phyloP scores from a whole-genome alignment of 64 coral and sea anemone species.

The Stylophora pistillata region DNA sequence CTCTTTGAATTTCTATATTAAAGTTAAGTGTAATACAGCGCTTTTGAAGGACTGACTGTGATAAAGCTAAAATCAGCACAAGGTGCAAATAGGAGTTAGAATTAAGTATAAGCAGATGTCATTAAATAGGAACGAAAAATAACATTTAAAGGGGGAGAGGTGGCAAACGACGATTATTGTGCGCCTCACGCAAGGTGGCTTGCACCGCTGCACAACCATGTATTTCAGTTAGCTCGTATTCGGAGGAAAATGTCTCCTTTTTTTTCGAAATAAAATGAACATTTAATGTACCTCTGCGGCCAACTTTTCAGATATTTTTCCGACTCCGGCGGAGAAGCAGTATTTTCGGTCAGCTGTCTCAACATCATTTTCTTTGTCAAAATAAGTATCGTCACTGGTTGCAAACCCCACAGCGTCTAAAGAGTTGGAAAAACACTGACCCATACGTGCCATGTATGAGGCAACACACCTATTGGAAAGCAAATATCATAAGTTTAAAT shows the following conservation, averaged over 20 bases:
- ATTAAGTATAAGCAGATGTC: too few species aligned
- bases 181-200: too few species aligned
- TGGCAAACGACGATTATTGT: too few species aligned
- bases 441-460: conserved; percentile 91
- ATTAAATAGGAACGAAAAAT: too few species aligned
- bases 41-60: too few species aligned
- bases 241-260: too few species aligned
- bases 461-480: conserved; percentile 75
- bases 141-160: too few species aligned
- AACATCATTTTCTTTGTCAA: conserved; percentile 52
- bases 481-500: not conserved
- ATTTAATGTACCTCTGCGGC: conserved; percentile 44
- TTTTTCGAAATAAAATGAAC: not conserved
- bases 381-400: conserved; percentile 56
- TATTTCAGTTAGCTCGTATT: not conserved
- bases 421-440: conserved; percentile 96
- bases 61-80: too few species aligned
- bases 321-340: conserved; percentile 89
- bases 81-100: too few species aligned
- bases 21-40: too few species aligned
- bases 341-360: conserved; percentile 61
- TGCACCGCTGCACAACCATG: too few species aligned
- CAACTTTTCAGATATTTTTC: conserved; percentile 77
- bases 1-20: too few species aligned
- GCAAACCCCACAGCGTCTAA: conserved; percentile 80